phyloP scores from a whole-genome alignment of 2,888 invertebrate genomes.

The Cancer borealis region DNA sequence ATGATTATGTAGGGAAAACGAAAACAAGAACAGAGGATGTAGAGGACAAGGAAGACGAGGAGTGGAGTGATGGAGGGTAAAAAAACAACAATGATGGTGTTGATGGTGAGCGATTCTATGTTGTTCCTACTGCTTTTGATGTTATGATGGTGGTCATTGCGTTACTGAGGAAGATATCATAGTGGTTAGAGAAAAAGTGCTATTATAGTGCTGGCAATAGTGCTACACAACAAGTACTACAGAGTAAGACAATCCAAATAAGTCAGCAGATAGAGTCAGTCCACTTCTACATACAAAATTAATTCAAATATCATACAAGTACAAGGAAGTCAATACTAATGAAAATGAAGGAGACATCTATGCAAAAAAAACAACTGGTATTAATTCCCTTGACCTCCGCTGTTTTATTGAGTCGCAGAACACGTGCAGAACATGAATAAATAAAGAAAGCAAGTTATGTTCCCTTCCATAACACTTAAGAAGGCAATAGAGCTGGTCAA shows the following conservation, averaged over 20 bases:
- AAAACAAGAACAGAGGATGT: too few relatives aligned
- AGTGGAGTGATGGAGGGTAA: too few relatives aligned
- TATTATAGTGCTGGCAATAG: not conserved
- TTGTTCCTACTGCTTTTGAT: not conserved
- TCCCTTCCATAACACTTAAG: not conserved
- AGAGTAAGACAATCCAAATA: too few relatives aligned
- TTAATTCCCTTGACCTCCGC: not conserved
- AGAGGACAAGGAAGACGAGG: too few relatives aligned
- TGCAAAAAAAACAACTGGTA: not conserved
- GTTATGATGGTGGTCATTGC: not conserved
- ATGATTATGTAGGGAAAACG: too few relatives aligned
- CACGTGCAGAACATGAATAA: not conserved
- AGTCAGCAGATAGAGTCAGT: too few relatives aligned
- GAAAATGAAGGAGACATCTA: not conserved
- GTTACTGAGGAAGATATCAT: not conserved
- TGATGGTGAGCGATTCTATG: not conserved
- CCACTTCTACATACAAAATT: too few relatives aligned
- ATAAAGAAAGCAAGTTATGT: not conserved
- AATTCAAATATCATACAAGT: too few relatives aligned
- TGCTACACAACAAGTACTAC: not conserved
- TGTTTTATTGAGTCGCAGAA: not conserved
- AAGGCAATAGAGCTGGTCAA: not conserved
- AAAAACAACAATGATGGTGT: not conserved
- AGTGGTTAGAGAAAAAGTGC: not conserved
- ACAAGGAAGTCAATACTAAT: too few relatives aligned